These are phyloP conservation scores for Steatornis caripensis DNA, from an alignment of 2,113 vertebrate species.

Conservation along the genomic window DNA sequence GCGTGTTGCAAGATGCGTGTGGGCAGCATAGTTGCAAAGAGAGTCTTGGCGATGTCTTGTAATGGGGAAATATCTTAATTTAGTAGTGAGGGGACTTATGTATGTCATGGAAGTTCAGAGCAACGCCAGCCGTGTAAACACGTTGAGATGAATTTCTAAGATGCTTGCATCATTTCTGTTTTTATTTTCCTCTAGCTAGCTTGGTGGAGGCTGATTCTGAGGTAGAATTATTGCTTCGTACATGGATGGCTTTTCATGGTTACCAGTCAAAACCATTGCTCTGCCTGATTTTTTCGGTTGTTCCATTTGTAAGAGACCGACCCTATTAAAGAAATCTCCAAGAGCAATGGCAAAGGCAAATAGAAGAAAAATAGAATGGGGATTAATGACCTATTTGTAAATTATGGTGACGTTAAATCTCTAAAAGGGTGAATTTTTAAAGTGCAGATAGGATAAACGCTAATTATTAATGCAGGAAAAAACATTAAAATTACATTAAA, in stretches of 20 bases:
- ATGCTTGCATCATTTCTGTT: background rate
- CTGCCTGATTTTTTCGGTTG: background rate
- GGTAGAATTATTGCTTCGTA: background rate
- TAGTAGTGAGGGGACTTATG: background rate
- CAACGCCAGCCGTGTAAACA: background rate
- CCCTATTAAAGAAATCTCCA: background rate
- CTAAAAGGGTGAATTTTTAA: background rate
- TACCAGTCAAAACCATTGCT: background rate
- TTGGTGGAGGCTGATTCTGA: background rate
- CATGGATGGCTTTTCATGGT: rapidly evolving
- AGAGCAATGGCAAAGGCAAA: background rate
- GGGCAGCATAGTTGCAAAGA: background rate
- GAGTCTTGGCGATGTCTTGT: background rate
- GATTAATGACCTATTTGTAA: background rate
- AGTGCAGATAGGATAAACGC: background rate
- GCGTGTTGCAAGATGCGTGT: rapidly evolving
- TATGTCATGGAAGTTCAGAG: no score
- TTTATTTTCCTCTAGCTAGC: background rate
- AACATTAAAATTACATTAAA: background rate
- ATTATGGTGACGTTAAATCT: background rate
- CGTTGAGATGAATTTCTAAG: background rate
- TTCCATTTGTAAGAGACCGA: background rate
- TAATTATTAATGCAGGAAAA: background rate
- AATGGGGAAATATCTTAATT: background rate
- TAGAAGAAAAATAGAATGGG: background rate